Evolutionary conservation across 2,797 vertebrate genomes (phyloP).

Genomic region (Amblyraja radiata): DNA sequence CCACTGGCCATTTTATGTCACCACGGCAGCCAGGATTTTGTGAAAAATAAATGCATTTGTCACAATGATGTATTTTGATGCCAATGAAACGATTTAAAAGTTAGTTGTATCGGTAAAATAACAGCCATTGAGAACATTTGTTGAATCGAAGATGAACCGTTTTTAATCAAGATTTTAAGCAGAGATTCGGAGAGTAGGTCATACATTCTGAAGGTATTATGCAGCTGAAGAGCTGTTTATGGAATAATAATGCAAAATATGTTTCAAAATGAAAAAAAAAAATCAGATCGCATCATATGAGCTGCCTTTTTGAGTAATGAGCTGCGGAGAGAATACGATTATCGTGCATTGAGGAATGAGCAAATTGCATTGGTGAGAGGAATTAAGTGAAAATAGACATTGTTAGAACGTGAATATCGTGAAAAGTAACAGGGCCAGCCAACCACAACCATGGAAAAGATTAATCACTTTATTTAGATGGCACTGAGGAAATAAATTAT

Average conservation of each 20-base stretch:
- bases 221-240: not conserved
- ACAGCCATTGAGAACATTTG: not conserved
- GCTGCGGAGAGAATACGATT: slow-evolving; percentile 23
- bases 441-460: not conserved
- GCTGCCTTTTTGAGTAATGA: slow-evolving; percentile 23
- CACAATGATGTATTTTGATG: slow-evolving; percentile 8
- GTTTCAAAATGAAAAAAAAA: slow-evolving; percentile 22
- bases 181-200: not conserved
- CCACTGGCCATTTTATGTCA: not conserved
- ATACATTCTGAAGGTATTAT: not conserved
- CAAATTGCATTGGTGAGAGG: not conserved
- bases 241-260: slow-evolving; percentile 23
- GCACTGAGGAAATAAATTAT: slow-evolving; percentile 12
- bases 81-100: not conserved
- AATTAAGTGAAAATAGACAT: slow-evolving; percentile 19
- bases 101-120: slow-evolving; percentile 14
- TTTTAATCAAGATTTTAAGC: not conserved
- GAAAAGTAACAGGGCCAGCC: not conserved
- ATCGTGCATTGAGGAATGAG: slow-evolving; percentile 5
- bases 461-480: not conserved
- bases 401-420: not conserved
- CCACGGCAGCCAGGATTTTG: not conserved
- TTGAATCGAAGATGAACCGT: not conserved
- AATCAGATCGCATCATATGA: slow-evolving; percentile 20
- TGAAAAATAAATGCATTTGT: slow-evolving; percentile 13